These are phyloP conservation scores for Dreissena polymorpha DNA, from an alignment of 1,140 invertebrate species.

Conservation along the genomic window DNA sequence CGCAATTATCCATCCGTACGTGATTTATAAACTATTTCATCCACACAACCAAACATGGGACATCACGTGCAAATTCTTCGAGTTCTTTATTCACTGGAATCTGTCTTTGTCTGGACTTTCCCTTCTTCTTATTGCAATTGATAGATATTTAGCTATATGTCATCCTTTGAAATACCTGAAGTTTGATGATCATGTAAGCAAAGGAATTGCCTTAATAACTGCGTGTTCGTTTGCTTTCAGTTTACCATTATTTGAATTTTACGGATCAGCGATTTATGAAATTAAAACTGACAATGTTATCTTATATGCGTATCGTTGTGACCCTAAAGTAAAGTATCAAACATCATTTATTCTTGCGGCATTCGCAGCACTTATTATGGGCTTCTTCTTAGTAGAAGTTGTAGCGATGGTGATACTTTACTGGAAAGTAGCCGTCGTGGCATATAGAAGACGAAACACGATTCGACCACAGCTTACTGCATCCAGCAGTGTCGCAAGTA, in stretches of 20 bases:
- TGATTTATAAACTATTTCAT: no score
- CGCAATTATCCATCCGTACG: no score
- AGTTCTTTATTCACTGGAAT: no score
- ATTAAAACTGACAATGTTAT: neutral
- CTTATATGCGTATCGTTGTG: constrained; percentile 17
- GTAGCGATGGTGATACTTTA: constrained; percentile 35
- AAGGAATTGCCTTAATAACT: neutral
- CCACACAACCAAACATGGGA: no score
- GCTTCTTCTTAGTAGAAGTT: constrained; percentile 14
- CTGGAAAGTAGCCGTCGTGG: constrained; percentile 44
- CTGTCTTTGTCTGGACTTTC: no score
- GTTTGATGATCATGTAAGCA: constrained; percentile 24
- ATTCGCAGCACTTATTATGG: constrained; percentile 32
- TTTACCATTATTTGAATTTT: constrained; percentile 38
- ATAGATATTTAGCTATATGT: constrained; percentile 52
- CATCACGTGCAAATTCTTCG: no score
- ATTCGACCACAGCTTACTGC: no score
- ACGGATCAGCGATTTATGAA: constrained; percentile 1
- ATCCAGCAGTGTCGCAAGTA: no score
- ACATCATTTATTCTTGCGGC: constrained; percentile 2
- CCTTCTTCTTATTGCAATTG: constrained; percentile 50
- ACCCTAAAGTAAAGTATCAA: constrained; percentile 25
- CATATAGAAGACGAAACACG: constrained; percentile 13
- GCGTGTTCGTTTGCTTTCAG: constrained; percentile 11
- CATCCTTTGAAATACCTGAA: constrained; percentile 37